Evolutionary conservation across 2,113 vertebrate species (phyloP), one percentile per base, ranked within the genome.

Genomic region (Nymphicus hollandicus): DNA sequence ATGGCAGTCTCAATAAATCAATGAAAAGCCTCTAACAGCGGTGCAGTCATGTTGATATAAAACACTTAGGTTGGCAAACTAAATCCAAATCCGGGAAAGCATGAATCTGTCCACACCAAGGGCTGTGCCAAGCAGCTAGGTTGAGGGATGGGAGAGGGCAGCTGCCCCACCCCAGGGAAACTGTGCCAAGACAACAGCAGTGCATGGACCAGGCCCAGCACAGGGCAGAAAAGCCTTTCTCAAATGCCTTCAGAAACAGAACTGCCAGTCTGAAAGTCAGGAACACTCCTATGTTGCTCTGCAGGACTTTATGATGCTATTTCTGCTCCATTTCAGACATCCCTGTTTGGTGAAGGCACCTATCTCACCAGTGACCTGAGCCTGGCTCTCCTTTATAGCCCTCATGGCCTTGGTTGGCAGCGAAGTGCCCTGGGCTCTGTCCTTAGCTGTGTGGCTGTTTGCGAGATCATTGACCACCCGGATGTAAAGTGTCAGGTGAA

Each of bases 301-400:
- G 17, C 13, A 7, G 52, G 56, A 31, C 52, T 72, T 87, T 41
- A 79, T 39, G 56, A 6, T 60, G 2, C 41, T 58, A 6, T 84
- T 79, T 94, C 73, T 93, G 47, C 52, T 87, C 64, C 13, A 7
- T 97, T 98, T 58, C 97, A 99, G 99, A 99, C 99, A 1, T 99
- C 99, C 5, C 97, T 99, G 96, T 99, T 99, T 93, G 99, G 99
- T 53, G 99, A 99, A 98, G 99, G 99, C 60, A 99, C 99, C 63
- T 99, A 99, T 97, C 99, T 99, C 82, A 99, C 99, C 96, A 99
- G 99, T 94, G 99, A 99, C 98, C 98, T 99, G 97, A 99, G 99
- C 98, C 98, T 99, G 98, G 99, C 99, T 58, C 98, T 99, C 23
- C 98, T 99, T 39, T 99, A 99, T 60, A 99, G 99, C 72, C 99